Base-by-base conservation (phyloP, 35 echinoderm and acorn worm genomes). In the Anneissia japonica region DNA sequence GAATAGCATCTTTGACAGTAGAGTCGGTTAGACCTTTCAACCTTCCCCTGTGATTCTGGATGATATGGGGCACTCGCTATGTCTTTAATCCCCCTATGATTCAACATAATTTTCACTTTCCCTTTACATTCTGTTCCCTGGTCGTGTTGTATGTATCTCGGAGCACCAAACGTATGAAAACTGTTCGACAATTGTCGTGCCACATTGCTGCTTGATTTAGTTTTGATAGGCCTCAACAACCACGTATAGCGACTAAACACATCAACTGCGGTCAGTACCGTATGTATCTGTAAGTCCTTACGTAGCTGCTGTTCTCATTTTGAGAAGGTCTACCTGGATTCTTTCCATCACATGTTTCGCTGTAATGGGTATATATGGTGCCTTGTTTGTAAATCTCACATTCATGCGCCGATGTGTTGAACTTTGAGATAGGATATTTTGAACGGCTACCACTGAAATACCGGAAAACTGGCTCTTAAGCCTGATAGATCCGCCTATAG, bases 61-160 rank as follows among this genome's bases (percentile, higher is more conserved):
- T 86, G 84, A 77, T 86, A 86, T 86, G 35, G 84, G 56, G 73
- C 23, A 86, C 84, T 86, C 17, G 73, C 37, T 34, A 86, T 76
- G 30, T 75, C 31, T 76, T 86, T 33, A 39, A 86, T 76, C 0
- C 37, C 73, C 13, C 31, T 35, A 23, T 10, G 28, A 37, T 36
- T 86, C 35, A 86, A 75, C 74, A 86, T 34, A 31, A 36, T 45
- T 0, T 76, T 86, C 26, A 86, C 84, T 76, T 34, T 37, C 33
- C 76, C 30, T 37, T 35, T 77, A 23, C 31, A 77, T 77, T 77
- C 76, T 32, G 32, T 32, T 9, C 76, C 76, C 33, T 37, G 32
- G 31, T 77, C 76, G 30, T 77, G 76, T 26, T 77, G 76, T 4
- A 32, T 12, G 31, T 35, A 34, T 77, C 3, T 32, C 2, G 76